Evolutionary conservation across 2,113 vertebrate genomes (phyloP), one percentile per base, ranked within the genome.

Genomic region (Leptobrachium ailaonicum): DNA sequence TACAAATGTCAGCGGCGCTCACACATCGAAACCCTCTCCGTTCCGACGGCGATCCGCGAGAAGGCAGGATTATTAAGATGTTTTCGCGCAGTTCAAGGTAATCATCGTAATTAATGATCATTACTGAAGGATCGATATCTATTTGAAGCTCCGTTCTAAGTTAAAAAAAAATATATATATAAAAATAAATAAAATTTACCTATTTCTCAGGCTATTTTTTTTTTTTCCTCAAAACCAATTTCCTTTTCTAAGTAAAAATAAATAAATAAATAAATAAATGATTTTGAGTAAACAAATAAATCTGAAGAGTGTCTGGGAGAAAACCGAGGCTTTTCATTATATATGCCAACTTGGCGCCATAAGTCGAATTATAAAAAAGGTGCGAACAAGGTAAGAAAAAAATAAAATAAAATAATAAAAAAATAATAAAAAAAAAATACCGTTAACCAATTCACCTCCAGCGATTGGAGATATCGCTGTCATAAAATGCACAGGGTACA

Each of bases 291-390:
- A 66, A 64, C 58, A 79, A 72, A 66, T 79, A 53, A 41, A 72
- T 72, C 14, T 56, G 9, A 41, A 66, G 13, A 44, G n/a, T 56
- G 14, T 20, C 47, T 44, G 2, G 13, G 6, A 71, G 45, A 56
- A 54, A 11, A 20, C 40, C 40, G 13, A 56, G 71, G 41, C 40
- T 47, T 42, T 50, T 11, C 32, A 79, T 73, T 80, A 67, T 54
- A 45, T 40, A 40, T 40, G 63, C 63, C 58, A 42, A 63, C 60
- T 32, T 11, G 13, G 14, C 54, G 71, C 43, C 44, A 71, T 77
- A 71, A 40, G 32, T 66, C 32, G 66, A 53, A 80, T 73, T 58
- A 68, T 62, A 20, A 20, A 73, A 66, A 71, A 71, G 45, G 68
- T 58, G 40, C 69, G 58, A 20, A 74, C 6, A n/a, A 0, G 53